A percentile compares a stretch with the other conserved stretches of the same genome.
Evolutionary conservation across 2,888 invertebrate genomes (phyloP).

Genomic region (Hypselothyrea guttata): DNA sequence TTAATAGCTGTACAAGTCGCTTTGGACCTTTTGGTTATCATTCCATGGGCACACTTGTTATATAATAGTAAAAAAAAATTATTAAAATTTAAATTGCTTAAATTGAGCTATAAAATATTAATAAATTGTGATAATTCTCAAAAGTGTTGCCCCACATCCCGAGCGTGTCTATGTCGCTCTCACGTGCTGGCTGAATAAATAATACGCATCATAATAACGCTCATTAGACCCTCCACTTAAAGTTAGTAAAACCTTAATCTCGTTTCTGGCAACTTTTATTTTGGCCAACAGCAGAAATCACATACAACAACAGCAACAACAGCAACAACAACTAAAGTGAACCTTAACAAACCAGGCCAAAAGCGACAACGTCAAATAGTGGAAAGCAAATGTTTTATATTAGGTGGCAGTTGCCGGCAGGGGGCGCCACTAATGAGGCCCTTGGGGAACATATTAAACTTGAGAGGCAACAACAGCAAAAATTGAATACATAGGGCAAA

Average conservation of each 20-base stretch:
- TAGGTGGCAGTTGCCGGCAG: conserved; percentile 54
- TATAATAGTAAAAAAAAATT: too few species aligned
- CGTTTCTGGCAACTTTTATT: conserved; percentile 33
- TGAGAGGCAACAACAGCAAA: conserved; percentile 51
- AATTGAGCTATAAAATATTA: too few species aligned
- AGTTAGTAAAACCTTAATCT: conserved; percentile 47
- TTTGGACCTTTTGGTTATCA: too few species aligned
- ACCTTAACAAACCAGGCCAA: conserved; percentile 33
- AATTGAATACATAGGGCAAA: conserved; percentile 7
- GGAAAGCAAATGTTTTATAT: conserved; percentile 71
- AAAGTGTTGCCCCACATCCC: background rate
- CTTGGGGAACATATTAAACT: conserved; percentile 76
- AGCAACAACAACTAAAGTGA: conserved; percentile 1
- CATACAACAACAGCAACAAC: conserved; percentile 1
- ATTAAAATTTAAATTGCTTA: too few species aligned
- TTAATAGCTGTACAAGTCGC: too few species aligned
- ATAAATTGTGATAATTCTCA: too few species aligned
- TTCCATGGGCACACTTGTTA: too few species aligned
- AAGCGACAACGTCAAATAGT: conserved; percentile 62
- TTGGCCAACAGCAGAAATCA: conserved; percentile 24
- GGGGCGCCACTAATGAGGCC: conserved; percentile 74
- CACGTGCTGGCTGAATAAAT: conserved; percentile 21
- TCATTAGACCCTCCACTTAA: conserved; percentile 49
- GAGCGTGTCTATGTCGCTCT: background rate
- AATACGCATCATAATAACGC: conserved; percentile 41